Conservation (phyloP, 2,797 vertebrate genomes). For the Eutrigla gurnardus region DNA sequence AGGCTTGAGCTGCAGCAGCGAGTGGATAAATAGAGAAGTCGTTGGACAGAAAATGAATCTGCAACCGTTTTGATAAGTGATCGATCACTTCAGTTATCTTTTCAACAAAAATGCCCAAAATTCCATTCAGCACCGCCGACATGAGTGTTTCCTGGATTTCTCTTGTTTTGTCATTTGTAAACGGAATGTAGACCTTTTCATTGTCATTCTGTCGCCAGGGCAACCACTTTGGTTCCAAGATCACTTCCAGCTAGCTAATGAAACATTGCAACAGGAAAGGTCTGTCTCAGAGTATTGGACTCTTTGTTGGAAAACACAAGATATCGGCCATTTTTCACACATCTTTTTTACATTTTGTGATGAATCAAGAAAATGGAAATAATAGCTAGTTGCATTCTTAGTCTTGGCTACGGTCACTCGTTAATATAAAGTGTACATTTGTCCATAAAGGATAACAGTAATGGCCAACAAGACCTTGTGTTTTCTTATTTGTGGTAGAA, state of each 20-base stretch:
- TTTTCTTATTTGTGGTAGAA: not conserved
- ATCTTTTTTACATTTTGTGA: not conserved
- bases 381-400: not conserved
- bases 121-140: not conserved
- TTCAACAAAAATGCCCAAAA: not conserved
- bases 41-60: not conserved
- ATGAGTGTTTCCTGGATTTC: not conserved
- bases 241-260: not conserved
- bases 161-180: constrained; percentile 1
- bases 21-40: not conserved
- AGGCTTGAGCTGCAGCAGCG: not conserved
- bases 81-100: not conserved
- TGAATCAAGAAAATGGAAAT: not conserved
- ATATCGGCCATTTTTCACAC: not conserved
- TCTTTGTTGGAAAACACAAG: not conserved
- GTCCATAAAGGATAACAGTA: not conserved
- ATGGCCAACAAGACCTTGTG: not conserved
- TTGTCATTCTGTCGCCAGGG: not conserved
- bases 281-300: not conserved
- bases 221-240: not conserved
- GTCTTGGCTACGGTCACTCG: not conserved
- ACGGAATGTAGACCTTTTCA: not conserved
- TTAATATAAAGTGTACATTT: not conserved
- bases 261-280: not conserved
- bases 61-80: not conserved